Evolutionary conservation across 2,888 invertebrate species (phyloP), one percentile per base, ranked within the genome.

Genomic region (Tiliacea aurago): DNA sequence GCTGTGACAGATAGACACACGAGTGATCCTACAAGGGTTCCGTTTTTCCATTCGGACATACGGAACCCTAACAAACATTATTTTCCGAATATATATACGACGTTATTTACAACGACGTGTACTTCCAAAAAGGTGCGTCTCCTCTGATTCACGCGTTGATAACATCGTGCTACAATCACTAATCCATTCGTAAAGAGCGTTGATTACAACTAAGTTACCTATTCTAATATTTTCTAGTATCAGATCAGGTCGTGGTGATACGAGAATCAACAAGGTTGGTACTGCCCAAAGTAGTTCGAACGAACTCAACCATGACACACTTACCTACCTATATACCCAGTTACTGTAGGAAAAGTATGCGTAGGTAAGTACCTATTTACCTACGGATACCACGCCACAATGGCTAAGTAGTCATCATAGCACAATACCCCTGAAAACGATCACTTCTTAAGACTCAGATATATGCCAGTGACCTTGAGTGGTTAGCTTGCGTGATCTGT

Each of bases 141-240:
- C 18, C 0, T 18, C 47, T 70, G 53, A 70, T 43, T 78, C 53
- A 78, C 53, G 10, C 13, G 1, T 18, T 58, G 65, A 76, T 77
- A 53, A 49, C 7, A 49, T 55, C 23, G 9, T 23, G 23, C 7
- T 13, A 59, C 20, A 33, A 51, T 43, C 15, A 33, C 4, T 37
- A 61, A 61, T 61, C 20, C 13, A 43, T 62, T 70, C 70, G 47
- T 56, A 49, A 55, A 70, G 13, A 53, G 2, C 20, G 5, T 41
- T 53, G 45, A 75, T 76, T 59, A 67, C 23, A 47, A 41, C 33
- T 10, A 23, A 41, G n/a, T 45, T 28, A 64, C 33, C 33, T 41
- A 10, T 13, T 33, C 64, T n/a, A 15, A n/a, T 33, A 33, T 33
- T 15, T 15, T 64, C 10, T 63, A 18, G 1, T 33, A 64, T 64